Evolutionary conservation across 2,888 invertebrate species (phyloP), one percentile per base, ranked within the genome.

Genomic region (Trimorus sp.): DNA sequence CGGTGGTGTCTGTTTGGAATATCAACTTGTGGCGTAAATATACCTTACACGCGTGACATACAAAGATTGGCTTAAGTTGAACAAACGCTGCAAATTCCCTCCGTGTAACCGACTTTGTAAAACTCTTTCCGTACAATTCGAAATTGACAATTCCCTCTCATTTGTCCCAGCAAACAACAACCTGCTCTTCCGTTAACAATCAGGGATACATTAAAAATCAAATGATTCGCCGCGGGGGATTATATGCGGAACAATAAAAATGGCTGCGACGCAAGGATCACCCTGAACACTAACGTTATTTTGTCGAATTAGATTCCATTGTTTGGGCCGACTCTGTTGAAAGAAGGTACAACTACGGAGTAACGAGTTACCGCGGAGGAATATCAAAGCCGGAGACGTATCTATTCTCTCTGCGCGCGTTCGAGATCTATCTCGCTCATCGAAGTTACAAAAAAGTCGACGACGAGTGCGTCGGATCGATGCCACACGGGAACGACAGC

Each of bases 401-500:
- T 69, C 82, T 70, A 65, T 78, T 74, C 80, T 73, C 56, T 79
- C 60, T 45, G 53, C 36, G 71, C 69, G 70, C 51, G 58, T 70
- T 75, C 66, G 70, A 71, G 79, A 73, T 76, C 80, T 76, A 80
- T 80, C 77, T 62, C 60, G 70, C 77, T 82, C 73, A 79, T 79
- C 76, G 83, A 80, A 86, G 84, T 84, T 78, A 83, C 84, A 86
- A 89, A 89, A 74, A 88, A 88, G 88, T 88, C 85, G 82, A 85
- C 83, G 71, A 83, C 70, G 83, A 87, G 85, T 83, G 82, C 82
- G 71, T 82, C 79, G 82, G 86, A 88, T 88, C 88, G 86, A 89
- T 89, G 89, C 87, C 86, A 84, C 87, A 85, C 86, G 86, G 85
- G 85, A 86, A 85, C 85, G 85, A 86, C 86, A 87, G 89, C 89